Conservation (phyloP, 2,888 invertebrate genomes). For the Pandemis heparana region DNA sequence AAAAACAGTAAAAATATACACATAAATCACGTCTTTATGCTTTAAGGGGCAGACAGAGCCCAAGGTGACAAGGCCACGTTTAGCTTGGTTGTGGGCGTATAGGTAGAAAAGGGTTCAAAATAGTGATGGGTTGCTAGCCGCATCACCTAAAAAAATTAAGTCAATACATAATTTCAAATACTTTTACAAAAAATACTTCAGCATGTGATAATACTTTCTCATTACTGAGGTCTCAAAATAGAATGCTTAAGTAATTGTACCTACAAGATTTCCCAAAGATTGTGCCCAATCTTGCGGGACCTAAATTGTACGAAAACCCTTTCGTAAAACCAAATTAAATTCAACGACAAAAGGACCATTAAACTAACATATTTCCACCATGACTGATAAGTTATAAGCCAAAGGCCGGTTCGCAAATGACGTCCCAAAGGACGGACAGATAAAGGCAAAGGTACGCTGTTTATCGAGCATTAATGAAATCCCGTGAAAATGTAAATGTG, state of each 20-base stretch:
- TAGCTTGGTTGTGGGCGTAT: too few relatives aligned
- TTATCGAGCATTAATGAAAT: conserved; percentile 1
- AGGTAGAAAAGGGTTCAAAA: too few relatives aligned
- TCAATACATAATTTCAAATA: too few relatives aligned
- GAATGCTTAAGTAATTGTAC: too few relatives aligned
- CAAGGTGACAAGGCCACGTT: too few relatives aligned
- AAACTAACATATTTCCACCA: background rate
- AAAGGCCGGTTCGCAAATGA: background rate
- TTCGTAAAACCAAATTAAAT: background rate
- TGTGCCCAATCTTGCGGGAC: background rate
- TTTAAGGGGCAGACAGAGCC: too few relatives aligned
- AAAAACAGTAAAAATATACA: too few relatives aligned
- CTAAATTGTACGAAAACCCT: background rate
- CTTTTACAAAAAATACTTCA: too few relatives aligned
- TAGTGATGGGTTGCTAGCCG: too few relatives aligned
- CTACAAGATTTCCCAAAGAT: background rate
- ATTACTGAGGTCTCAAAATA: too few relatives aligned
- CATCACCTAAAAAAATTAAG: too few relatives aligned
- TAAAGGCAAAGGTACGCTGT: background rate
- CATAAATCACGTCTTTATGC: too few relatives aligned
- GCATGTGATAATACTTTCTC: background rate
- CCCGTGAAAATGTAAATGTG: conserved; percentile 7
- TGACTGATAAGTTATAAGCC: background rate
- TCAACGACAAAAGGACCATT: background rate
- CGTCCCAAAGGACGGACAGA: background rate